Conservation (phyloP, 2,888 invertebrate genomes). For the Pachycephus smyrnensis region DNA sequence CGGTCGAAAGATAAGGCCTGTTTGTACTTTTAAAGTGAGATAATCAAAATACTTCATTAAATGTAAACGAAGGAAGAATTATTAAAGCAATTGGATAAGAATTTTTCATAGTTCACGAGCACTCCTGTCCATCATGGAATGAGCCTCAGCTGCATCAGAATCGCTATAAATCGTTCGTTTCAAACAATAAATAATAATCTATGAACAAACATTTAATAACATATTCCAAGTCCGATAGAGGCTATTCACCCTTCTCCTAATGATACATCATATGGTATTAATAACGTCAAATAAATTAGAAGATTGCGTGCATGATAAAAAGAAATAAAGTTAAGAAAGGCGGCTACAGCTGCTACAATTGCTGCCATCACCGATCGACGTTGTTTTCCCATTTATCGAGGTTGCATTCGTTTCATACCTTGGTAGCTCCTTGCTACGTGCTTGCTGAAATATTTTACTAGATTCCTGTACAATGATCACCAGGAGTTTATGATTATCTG, state of each 20-base stretch:
- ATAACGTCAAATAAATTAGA: conserved; percentile 12
- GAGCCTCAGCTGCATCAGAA: not conserved
- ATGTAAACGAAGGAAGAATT: conserved; percentile 10
- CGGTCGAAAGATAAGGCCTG: conserved; percentile 36
- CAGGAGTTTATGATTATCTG: not conserved
- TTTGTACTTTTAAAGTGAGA: conserved; percentile 45
- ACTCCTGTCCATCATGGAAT: not conserved
- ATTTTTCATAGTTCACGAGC: not conserved
- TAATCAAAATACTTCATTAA: conserved; percentile 29
- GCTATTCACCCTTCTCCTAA: not conserved
- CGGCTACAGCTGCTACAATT: conserved; percentile 72
- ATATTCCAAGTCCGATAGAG: not conserved
- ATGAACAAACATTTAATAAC: not conserved
- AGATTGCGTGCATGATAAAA: conserved; percentile 23
- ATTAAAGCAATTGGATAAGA: not conserved
- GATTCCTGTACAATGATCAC: conserved; percentile 8
- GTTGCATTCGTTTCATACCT: conserved; percentile 80
- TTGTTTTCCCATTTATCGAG: conserved; percentile 79
- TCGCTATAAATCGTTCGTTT: not conserved
- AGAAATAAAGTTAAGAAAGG: conserved; percentile 57
- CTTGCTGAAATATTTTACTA: conserved; percentile 73
- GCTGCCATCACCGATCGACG: conserved; percentile 75
- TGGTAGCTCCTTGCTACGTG: conserved; percentile 85
- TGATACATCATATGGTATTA: not conserved
- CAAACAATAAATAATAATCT: not conserved